Evolutionary conservation across 1,140 invertebrate genomes (phyloP).

Genomic region (Anoplolepis gracilipes): DNA sequence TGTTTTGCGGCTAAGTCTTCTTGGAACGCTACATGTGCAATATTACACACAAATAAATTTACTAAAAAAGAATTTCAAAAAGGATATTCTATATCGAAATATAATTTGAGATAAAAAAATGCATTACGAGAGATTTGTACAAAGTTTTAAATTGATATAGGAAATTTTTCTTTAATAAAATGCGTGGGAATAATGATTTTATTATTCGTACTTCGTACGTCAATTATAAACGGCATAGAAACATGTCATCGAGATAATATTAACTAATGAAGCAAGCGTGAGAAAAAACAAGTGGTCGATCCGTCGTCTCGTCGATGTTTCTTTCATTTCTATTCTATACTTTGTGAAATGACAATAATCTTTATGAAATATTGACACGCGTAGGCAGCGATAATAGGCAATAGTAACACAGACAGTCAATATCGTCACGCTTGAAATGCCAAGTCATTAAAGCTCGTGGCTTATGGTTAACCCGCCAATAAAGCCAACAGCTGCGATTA

Average conservation of each 20-base stretch:
- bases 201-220: conserved; percentile 28
- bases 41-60: not conserved
- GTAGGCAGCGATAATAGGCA: conserved; percentile 54
- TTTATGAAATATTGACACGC: conserved; percentile 51
- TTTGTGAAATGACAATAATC: conserved; percentile 48
- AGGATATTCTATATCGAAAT: not conserved
- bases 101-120: not conserved
- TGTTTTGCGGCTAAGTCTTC: not conserved
- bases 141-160: not conserved
- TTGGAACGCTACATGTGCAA: not conserved
- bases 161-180: no score
- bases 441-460: conserved; percentile 71
- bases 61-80: not conserved
- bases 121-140: not conserved
- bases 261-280: not conserved
- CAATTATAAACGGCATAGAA: conserved; percentile 67
- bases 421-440: conserved; percentile 61
- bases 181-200: not conserved
- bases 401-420: conserved; percentile 64
- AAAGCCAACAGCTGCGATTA: conserved; percentile 67
- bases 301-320: conserved; percentile 8
- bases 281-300: not conserved
- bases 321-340: conserved; percentile 12
- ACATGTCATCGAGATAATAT: conserved; percentile 10
- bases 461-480: conserved; percentile 68